Percentiles rank a stretch among this genome's conserved stretches.
Evolutionary conservation across 1,140 invertebrate genomes (phyloP).

Genomic region (Daktulosphaira vitifoliae): DNA sequence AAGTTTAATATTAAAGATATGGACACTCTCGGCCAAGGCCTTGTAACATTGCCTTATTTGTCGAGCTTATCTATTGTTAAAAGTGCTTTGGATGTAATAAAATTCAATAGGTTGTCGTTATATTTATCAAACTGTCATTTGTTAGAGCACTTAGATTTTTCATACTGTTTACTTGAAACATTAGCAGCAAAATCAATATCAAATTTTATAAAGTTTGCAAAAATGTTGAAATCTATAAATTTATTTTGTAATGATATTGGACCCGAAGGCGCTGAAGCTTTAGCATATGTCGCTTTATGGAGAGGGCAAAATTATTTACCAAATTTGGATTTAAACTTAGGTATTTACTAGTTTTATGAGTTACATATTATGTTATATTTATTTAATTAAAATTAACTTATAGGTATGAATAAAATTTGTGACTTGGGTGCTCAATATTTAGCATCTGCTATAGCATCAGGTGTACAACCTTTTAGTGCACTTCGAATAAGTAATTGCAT

Average conservation of each 20-base stretch:
- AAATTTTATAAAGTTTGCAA: background rate
- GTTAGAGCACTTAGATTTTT: background rate
- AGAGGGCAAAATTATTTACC: background rate
- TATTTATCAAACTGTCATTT: background rate
- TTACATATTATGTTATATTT: too few species aligned
- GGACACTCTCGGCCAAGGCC: background rate
- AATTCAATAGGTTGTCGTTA: background rate
- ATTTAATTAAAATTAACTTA: too few species aligned
- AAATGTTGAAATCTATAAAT: background rate
- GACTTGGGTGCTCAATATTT: constrained; percentile 10
- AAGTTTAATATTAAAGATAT: background rate
- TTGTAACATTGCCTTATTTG: background rate
- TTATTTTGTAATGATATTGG: background rate
- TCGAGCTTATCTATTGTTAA: background rate
- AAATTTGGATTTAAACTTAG: background rate
- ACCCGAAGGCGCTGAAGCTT: background rate
- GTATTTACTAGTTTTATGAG: too few species aligned
- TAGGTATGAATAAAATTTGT: constrained; percentile 2
- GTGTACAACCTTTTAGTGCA: background rate
- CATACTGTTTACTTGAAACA: background rate
- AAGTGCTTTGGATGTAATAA: background rate
- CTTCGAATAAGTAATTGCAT: background rate
- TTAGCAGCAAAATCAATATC: background rate
- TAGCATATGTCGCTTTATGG: background rate
- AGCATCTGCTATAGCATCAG: background rate